These are phyloP conservation scores for Tyria jacobaeae DNA, from an alignment of 2,888 invertebrate species.

Conservation along the genomic window DNA sequence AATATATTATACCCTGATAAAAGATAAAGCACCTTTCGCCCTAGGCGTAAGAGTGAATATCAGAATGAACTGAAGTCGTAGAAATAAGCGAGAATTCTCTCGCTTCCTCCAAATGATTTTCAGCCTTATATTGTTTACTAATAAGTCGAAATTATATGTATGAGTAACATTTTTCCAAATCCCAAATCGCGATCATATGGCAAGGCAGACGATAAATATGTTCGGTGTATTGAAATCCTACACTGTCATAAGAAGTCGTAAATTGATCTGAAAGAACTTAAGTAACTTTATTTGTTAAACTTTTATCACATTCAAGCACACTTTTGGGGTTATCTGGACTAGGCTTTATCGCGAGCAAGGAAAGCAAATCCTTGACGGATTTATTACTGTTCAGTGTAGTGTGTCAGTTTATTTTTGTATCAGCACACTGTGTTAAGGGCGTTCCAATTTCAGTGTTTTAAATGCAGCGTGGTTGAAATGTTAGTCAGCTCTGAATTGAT, in stretches of 20 bases:
- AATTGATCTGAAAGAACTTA: conserved; percentile 70
- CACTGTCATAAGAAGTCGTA: conserved; percentile 77
- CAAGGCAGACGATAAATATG: conserved; percentile 77
- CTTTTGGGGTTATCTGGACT: conserved; percentile 29
- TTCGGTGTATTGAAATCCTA: conserved; percentile 82
- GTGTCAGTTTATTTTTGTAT: background rate
- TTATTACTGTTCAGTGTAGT: background rate
- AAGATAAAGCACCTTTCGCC: conserved; percentile 70
- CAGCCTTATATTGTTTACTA: conserved; percentile 54
- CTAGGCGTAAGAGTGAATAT: conserved; percentile 68
- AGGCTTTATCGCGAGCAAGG: conserved; percentile 14
- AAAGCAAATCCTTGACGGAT: conserved; percentile 7
- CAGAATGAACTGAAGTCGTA: conserved; percentile 61
- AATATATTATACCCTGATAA: conserved; percentile 78
- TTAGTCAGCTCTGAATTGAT: background rate
- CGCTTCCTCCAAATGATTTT: conserved; percentile 57
- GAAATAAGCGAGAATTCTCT: conserved; percentile 74
- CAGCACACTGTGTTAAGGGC: background rate
- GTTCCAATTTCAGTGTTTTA: background rate
- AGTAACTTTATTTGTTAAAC: conserved; percentile 67
- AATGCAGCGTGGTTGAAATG: background rate
- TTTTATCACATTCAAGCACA: conserved; percentile 56
- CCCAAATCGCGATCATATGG: conserved; percentile 80
- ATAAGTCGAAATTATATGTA: conserved; percentile 59
- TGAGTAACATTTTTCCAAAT: conserved; percentile 71